These are phyloP conservation scores for Orbicella faveolata DNA, from an alignment of 64 coral and sea anemone genomes.

Conservation along the genomic window DNA sequence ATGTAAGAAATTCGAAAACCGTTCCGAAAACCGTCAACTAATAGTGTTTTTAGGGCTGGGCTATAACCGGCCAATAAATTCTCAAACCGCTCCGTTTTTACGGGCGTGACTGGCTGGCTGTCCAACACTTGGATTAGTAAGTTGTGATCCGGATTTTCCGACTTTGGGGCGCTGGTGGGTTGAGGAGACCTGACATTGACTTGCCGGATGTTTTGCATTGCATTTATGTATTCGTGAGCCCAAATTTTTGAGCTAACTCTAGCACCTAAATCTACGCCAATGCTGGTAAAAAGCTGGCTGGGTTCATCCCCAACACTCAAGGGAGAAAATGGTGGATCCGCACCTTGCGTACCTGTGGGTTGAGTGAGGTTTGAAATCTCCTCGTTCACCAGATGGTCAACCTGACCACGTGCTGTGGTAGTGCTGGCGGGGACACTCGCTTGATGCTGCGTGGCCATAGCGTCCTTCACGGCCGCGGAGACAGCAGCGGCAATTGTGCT, in stretches of 20 bases:
- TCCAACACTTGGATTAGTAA: neutral
- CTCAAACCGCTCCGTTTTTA: neutral
- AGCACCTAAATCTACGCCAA: no score
- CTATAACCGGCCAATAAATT: neutral
- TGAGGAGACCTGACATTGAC: neutral
- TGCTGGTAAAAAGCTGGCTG: no score
- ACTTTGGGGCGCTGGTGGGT: neutral
- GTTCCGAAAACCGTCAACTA: neutral
- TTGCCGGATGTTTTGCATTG: neutral
- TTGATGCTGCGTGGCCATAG: no score
- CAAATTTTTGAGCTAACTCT: constrained; percentile 38
- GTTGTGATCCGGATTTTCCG: neutral
- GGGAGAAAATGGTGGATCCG: no score
- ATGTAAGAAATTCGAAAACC: constrained; percentile 26
- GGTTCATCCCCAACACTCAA: no score
- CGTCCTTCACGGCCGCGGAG: no score
- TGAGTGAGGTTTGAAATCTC: no score
- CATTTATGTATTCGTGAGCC: constrained; percentile 33
- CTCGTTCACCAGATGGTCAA: no score
- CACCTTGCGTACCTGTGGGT: no score
- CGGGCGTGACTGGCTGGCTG: neutral
- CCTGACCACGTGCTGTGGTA: no score
- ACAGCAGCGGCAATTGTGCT: no score
- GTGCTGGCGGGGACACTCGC: no score
- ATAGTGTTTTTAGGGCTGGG: neutral